These are phyloP conservation scores for Venustoraphidia nigricollis DNA, from an alignment of 2,888 invertebrate genomes.

Conservation along the genomic window DNA sequence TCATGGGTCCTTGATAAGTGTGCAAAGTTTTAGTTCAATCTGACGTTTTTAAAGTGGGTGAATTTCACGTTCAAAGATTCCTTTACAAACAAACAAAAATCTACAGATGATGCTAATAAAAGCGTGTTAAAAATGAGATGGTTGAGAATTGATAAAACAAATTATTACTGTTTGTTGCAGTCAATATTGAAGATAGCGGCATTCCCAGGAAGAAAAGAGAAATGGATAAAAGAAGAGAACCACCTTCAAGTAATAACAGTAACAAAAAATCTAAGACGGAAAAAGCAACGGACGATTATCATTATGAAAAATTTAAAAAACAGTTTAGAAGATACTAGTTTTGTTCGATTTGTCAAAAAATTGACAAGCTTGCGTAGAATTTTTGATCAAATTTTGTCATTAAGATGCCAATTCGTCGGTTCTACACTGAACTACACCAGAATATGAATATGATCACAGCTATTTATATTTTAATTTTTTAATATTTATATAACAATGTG, in stretches of 20 bases:
- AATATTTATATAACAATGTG: too few relatives aligned
- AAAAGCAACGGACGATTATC: conserved; percentile 92
- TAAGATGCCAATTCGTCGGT: conserved; percentile 35
- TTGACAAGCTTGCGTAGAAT: conserved; percentile 51
- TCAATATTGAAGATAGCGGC: conserved; percentile 69
- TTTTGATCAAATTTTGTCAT: conserved; percentile 43
- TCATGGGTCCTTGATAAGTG: too few relatives aligned
- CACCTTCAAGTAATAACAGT: conserved; percentile 5
- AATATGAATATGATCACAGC: neutral
- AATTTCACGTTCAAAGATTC: too few relatives aligned
- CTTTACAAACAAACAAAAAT: too few relatives aligned
- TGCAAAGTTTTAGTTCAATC: too few relatives aligned
- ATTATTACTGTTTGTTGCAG: conserved; percentile 29
- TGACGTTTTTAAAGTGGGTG: too few relatives aligned
- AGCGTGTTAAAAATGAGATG: too few relatives aligned
- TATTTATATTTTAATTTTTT: too few relatives aligned
- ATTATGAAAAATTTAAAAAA: conserved; percentile 92
- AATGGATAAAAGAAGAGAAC: conserved; percentile 32
- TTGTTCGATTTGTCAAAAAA: neutral
- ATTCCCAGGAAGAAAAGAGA: conserved; percentile 41
- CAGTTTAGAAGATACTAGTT: conserved; percentile 73
- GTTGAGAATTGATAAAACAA: too few relatives aligned
- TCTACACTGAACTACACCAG: conserved; percentile 6
- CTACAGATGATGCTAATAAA: too few relatives aligned
- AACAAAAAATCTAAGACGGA: conserved; percentile 59